Evolutionary conservation across 2,113 vertebrate species (phyloP), one percentile per base, ranked within the genome.

Genomic region (Hystrix cristata): DNA sequence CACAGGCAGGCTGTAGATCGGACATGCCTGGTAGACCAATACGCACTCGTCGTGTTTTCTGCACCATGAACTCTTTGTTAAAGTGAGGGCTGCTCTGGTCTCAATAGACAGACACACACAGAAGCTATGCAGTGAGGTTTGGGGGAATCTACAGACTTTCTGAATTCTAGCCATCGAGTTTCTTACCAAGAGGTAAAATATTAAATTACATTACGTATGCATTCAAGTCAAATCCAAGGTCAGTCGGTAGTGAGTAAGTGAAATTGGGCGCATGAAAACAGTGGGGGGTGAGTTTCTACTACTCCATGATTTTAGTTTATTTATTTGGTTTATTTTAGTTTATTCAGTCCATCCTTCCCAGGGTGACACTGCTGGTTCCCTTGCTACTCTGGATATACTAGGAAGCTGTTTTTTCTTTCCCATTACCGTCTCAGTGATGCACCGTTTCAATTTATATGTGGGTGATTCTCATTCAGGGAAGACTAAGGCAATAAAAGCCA

Each of bases 301-400:
- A 91, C 79, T 31, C 34, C 51, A 12, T 93, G 62, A 93, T 91
- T 89, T 51, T 25, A 89, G 65, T 86, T 74, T 62, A 60, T 83
- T 59, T 19, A 8, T 57, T 53, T 62, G 38, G 31, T 69, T 43
- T n/a, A 60, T 53, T 57, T 57, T 57, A 10, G 10, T 57, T 57
- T 57, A 57, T 57, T 57, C 38, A 38, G 38, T 38, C 38, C 38
- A 38, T 38, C 38, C 38, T 38, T 38, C 38, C 38, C 38, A 85
- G 15, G 25, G 8, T 76, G 64, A 15, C 38, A 51, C 14, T 84
- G 59, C 25, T 82, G 65, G 8, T 38, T n/a, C 11, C 88, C 13
- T 87, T 74, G 55, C 29, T 62, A 18, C 31, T 43, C n/a, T 46
- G 14, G 27, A 4, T 64, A 23, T 65, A 87, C 86, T 9, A 14